Evolutionary conservation across 2,797 vertebrate species (phyloP), one percentile per base, ranked within the genome.

Genomic region (Pseudochaenichthys georgianus): DNA sequence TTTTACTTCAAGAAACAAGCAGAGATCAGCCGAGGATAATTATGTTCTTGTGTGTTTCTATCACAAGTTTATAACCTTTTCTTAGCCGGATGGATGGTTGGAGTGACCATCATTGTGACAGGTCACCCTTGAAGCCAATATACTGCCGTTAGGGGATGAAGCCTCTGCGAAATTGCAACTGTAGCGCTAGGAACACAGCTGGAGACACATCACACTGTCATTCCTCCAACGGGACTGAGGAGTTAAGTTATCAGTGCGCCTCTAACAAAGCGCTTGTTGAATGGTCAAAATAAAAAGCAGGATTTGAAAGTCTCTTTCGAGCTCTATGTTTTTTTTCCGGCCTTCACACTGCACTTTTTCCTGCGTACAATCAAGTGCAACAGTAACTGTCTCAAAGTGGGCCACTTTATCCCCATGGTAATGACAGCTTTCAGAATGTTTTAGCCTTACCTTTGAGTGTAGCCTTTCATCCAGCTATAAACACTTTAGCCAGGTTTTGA

Each of bases 211-310:
- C 77, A 50, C 61, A 52, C 67, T 60, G 66, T 82, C 62, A 62
- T 57, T 71, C 66, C 51, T 2, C 63, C 63, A 62, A 7, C 5
- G 61, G 47, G 19, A 19, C 60, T 8, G n/a, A 62, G 52, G 50
- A 45, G 46, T 75, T 66, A 75, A 65, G 78, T 55, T 75, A 77
- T 80, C 74, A 52, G 46, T 5, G 13, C 2, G 54, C 75, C 65
- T 77, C 53, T 48, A 76, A 86, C 42, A 16, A 51, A 57, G 42
- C 48, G 4, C 31, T 73, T 13, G 52, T 64, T 38, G 52, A 43
- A 45, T 28, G 13, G 10, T 13, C 0, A 0, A 59, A 64, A 47
- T 13, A 42, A 55, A 59, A 55, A 55, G 28, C 47, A 41, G 23
- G 59, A 58, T 51, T 55, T 59, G 17, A 50, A 58, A 6, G 2